Evolutionary conservation across 2,888 invertebrate species (phyloP), one percentile per base, ranked within the genome.

Genomic region (Drosophila longiperda): DNA sequence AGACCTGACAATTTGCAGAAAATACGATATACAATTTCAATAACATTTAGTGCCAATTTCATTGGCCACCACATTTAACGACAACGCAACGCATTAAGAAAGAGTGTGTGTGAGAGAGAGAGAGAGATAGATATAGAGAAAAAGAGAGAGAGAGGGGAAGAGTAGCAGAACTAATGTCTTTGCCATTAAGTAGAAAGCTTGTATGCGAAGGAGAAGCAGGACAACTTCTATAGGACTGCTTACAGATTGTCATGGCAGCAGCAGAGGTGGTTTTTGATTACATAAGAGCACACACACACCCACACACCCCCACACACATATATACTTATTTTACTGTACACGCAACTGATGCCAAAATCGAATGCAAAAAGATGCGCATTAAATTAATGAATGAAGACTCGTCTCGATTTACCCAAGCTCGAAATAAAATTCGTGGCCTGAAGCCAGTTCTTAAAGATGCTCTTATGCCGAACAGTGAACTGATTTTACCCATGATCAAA

Each of bases 1-100:
- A 29, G 29, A 38, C n/a, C 36, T 45, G 45, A 32, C 36, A 50
- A 33, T 33, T 26, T 20, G 32, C 38, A 26, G 17, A 45, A 34
- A 23, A 52, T 49, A 69, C 75, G 71, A 63, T 75, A 75, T 85
- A 86, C 85, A 82, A 80, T 87, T 87, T 87, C 87, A 84, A 87
- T 82, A 87, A 78, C 89, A 87, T 89, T 89, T 84, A 87, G 82
- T 89, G 89, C 75, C 78, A 87, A 83, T 84, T 84, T 72, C 78
- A 74, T 75, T 70, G 70, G 61, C 68, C 58, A 64, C n/a, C 81
- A 74, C 84, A 74, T 78, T 83, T 83, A 83, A 83, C 81, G 81
- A 85, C 83, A 74, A 55, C 66, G 63, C 66, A 61, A 53, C 54
- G 57, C 79, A 73, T 69, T 73, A 69, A 64, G 23, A 34, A 53